phyloP scores from a whole-genome alignment of 2,113 vertebrate species.

The Zosterops japonicus region DNA sequence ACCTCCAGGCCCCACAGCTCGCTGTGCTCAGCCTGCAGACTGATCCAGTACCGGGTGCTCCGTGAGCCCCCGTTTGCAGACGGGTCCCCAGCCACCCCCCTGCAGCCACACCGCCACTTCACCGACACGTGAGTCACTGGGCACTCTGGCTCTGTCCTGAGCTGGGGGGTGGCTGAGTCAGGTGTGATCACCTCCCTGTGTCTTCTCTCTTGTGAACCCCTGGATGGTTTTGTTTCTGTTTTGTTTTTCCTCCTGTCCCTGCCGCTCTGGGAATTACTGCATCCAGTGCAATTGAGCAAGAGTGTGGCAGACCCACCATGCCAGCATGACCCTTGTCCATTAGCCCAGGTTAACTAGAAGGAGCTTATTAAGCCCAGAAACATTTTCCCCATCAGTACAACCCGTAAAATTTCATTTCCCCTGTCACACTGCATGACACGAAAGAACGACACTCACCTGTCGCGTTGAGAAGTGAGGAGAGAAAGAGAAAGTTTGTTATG shows the following conservation, averaged over 20 bases:
- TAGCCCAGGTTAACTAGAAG: background rate
- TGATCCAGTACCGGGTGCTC: constrained; percentile 80
- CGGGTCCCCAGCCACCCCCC: constrained; percentile 30
- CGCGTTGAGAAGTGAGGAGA: no score
- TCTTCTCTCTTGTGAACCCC: background rate
- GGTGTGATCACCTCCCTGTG: background rate
- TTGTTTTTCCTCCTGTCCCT: no score
- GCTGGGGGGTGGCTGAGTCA: background rate
- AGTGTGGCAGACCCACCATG: background rate
- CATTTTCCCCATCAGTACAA: background rate
- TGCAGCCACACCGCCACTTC: constrained; percentile 77
- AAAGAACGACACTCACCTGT: no score
- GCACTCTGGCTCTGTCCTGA: background rate
- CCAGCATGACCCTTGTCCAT: accelerated
- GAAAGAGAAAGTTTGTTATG: no score
- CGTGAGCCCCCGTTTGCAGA: constrained; percentile 81
- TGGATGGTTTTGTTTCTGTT: background rate
- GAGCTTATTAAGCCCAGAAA: background rate
- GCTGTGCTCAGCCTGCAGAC: constrained; percentile 83
- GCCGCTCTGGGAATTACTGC: accelerated
- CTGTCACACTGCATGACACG: no score
- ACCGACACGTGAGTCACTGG: constrained; percentile 80
- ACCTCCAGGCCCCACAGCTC: constrained; percentile 81
- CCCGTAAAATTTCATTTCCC: background rate
- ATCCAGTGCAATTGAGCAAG: background rate